These are phyloP conservation scores for Saxicola maurus DNA, from an alignment of 2,797 vertebrate species.

Conservation along the genomic window DNA sequence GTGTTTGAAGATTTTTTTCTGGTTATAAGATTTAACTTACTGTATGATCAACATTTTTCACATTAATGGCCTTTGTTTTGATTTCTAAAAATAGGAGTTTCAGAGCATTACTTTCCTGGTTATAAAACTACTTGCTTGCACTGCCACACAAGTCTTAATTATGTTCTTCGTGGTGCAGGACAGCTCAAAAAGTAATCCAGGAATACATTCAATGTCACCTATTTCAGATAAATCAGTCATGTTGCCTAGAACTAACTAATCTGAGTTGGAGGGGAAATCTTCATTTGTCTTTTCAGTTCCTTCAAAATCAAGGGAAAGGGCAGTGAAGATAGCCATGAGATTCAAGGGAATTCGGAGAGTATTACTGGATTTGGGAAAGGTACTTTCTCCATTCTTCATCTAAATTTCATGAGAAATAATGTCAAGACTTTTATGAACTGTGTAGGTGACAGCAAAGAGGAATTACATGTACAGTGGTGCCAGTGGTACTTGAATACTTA, in stretches of 20 bases:
- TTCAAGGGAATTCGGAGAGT: neutral
- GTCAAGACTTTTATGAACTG: neutral
- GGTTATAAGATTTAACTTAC: neutral
- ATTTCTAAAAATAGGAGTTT: neutral
- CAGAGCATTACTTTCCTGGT: neutral
- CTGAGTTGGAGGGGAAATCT: neutral
- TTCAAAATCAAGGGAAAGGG: neutral
- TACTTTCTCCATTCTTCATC: neutral
- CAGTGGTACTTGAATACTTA: neutral
- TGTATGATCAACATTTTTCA: neutral
- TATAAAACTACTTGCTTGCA: neutral
- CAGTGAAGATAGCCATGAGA: neutral
- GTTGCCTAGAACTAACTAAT: neutral
- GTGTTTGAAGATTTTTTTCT: neutral
- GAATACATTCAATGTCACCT: neutral
- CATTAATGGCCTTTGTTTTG: neutral
- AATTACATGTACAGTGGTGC: neutral
- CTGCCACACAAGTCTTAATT: neutral
- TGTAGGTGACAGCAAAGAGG: neutral
- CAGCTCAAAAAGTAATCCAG: neutral
- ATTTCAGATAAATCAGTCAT: neutral
- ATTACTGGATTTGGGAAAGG: neutral
- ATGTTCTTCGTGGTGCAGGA: rapidly evolving
- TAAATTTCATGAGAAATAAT: neutral
- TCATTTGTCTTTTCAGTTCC: neutral